Conservation (phyloP, 1,140 invertebrate species). For the Arion vulgaris region DNA sequence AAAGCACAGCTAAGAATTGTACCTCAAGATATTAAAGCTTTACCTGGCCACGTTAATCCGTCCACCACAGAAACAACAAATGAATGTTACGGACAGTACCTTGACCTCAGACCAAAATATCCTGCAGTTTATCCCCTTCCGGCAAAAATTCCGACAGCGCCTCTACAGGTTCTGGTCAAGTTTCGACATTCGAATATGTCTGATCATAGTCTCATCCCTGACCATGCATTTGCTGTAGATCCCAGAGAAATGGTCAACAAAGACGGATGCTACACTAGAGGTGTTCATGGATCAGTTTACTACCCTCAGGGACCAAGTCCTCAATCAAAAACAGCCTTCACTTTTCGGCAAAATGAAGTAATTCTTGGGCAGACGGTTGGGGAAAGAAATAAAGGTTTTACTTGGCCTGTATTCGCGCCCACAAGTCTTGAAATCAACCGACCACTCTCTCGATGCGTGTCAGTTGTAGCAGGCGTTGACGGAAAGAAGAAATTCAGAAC, state of each 20-base stretch:
- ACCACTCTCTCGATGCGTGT: not conserved
- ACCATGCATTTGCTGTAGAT: slow-evolving; percentile 28
- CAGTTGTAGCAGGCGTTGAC: not conserved
- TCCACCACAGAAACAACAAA: slow-evolving; percentile 10
- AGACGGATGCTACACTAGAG: slow-evolving; percentile 20
- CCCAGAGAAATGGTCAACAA: slow-evolving; percentile 14
- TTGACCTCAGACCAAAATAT: slow-evolving; percentile 12
- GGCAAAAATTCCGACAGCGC: not conserved
- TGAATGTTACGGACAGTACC: slow-evolving; percentile 21
- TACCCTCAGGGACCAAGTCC: not conserved
- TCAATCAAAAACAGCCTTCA: not conserved
- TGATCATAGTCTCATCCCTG: slow-evolving; percentile 16
- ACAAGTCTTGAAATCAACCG: slow-evolving; percentile 33
- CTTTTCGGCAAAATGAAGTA: not conserved
- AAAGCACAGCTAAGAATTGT: not conserved
- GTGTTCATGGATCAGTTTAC: slow-evolving; percentile 3
- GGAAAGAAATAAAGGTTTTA: slow-evolving; percentile 11
- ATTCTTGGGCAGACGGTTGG: slow-evolving; percentile 8
- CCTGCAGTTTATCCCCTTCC: slow-evolving; percentile 12
- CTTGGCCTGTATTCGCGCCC: slow-evolving; percentile 14
- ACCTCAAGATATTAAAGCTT: slow-evolving; percentile 6
- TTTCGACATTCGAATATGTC: slow-evolving; percentile 30
- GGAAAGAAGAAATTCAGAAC: slow-evolving; percentile 18
- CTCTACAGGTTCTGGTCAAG: slow-evolving; percentile 7
- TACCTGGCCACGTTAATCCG: slow-evolving; percentile 27